These are phyloP conservation scores for Plecotus auritus DNA, from an alignment of 2,113 vertebrate genomes.

Conservation along the genomic window DNA sequence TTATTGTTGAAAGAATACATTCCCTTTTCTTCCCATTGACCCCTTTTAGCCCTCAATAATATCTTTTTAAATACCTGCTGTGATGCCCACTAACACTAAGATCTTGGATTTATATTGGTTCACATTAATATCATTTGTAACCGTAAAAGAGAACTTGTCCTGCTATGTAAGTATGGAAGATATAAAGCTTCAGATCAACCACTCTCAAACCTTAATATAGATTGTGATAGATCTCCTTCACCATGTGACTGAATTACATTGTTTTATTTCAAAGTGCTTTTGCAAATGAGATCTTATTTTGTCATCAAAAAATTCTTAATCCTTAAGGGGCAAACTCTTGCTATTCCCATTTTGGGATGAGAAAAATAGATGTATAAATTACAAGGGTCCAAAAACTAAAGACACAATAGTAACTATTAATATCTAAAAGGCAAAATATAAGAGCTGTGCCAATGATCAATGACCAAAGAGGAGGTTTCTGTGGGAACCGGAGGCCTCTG, in stretches of 20 bases:
- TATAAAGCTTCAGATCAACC: slow-evolving; percentile 29
- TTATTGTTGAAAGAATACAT: too few species aligned
- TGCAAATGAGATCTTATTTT: not conserved
- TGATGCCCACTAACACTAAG: not conserved
- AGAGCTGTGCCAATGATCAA: not conserved
- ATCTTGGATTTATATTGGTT: not conserved
- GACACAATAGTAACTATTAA: too few species aligned
- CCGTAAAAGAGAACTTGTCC: not conserved
- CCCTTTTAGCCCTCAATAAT: not conserved
- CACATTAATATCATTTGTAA: not conserved
- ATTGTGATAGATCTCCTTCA: slow-evolving; percentile 11
- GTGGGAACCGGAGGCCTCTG: not conserved
- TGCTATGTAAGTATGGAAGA: slow-evolving; percentile 40
- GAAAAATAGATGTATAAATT: not conserved
- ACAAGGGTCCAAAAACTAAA: not conserved
- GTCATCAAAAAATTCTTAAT: not conserved
- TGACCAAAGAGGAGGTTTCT: not conserved
- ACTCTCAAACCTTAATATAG: slow-evolving; percentile 37
- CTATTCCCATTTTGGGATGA: not conserved
- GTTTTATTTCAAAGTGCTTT: not conserved
- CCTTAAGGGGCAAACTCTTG: not conserved
- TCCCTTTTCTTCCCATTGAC: too few species aligned
- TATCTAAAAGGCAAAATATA: not conserved
- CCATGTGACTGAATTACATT: not conserved
- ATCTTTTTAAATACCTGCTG: not conserved